A percentile compares a stretch with the other conserved stretches of the same genome.
phyloP scores from a whole-genome alignment of 2,797 vertebrate genomes.

The Adrianichthys oophorus region DNA sequence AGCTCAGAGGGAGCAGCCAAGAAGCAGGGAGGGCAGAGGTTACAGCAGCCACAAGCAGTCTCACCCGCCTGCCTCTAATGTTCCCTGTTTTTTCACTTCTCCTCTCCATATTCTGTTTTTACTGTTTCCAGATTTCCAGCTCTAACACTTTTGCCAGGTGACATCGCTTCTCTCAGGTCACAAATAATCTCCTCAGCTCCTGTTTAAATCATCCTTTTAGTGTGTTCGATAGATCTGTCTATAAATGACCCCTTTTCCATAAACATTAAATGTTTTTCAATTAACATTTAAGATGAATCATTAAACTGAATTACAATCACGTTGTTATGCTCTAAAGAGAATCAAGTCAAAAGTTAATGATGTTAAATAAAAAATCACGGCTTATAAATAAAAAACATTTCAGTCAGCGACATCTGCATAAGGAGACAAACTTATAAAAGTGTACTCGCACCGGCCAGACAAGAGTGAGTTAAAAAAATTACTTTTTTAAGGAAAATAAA shows the following conservation, averaged over 20 bases:
- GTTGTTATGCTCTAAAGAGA: no score
- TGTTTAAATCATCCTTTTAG: slow-evolving; percentile 20
- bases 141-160: slow-evolving; percentile 68
- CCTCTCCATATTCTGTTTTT: slow-evolving; percentile 62
- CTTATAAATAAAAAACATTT: no score
- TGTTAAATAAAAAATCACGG: no score
- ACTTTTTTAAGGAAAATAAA: neutral
- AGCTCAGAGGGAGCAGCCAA: slow-evolving; percentile 70
- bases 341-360: no score
- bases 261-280: neutral
- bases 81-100: slow-evolving; percentile 34
- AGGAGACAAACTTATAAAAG: no score
- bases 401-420: no score
- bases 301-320: no score
- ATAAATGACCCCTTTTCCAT: neutral
- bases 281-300: no score
- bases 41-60: slow-evolving; percentile 59
- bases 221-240: neutral
- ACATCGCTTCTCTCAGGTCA: slow-evolving; percentile 52
- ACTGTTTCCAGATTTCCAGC: slow-evolving; percentile 74
- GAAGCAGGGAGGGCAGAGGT: slow-evolving; percentile 65
- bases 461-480: neutral
- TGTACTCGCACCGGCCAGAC: no score
- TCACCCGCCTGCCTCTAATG: slow-evolving; percentile 67
- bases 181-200: slow-evolving; percentile 67